phyloP scores from a whole-genome alignment of 2,888 invertebrate genomes.

The Thera obeliscata region DNA sequence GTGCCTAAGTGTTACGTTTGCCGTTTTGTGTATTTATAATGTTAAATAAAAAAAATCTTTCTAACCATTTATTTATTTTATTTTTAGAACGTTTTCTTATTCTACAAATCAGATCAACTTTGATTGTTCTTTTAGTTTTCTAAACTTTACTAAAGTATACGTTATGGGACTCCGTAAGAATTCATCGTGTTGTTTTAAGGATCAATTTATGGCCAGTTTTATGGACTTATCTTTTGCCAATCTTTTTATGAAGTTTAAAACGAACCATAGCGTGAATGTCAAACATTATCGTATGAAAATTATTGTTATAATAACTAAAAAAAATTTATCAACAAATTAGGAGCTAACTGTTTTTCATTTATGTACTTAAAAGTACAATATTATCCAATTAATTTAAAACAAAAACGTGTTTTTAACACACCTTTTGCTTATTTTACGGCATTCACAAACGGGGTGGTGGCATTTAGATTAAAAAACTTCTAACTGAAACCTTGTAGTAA shows the following conservation, averaged over 20 bases:
- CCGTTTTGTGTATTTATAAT: no score
- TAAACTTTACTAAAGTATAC: no score
- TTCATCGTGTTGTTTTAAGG: not conserved
- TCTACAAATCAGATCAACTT: no score
- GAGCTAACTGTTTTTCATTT: not conserved
- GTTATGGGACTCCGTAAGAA: not conserved
- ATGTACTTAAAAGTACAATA: not conserved
- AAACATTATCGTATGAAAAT: not conserved
- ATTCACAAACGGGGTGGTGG: conserved; percentile 40
- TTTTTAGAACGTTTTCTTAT: no score
- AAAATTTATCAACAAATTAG: conserved; percentile 4
- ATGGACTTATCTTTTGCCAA: not conserved
- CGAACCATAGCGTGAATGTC: not conserved
- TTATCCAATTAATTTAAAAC: conserved; percentile 45
- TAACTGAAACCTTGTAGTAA: not conserved
- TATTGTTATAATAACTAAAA: not conserved
- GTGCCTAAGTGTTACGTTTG: no score
- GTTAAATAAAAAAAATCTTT: no score
- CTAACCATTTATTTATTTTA: no score
- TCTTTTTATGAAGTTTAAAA: not conserved
- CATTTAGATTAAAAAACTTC: conserved; percentile 43
- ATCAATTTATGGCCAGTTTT: no score
- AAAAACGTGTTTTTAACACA: conserved; percentile 37
- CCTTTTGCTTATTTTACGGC: conserved; percentile 45
- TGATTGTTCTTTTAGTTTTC: no score